Conservation (phyloP, 2,797 vertebrate genomes). For the Eospalax fontanierii region DNA sequence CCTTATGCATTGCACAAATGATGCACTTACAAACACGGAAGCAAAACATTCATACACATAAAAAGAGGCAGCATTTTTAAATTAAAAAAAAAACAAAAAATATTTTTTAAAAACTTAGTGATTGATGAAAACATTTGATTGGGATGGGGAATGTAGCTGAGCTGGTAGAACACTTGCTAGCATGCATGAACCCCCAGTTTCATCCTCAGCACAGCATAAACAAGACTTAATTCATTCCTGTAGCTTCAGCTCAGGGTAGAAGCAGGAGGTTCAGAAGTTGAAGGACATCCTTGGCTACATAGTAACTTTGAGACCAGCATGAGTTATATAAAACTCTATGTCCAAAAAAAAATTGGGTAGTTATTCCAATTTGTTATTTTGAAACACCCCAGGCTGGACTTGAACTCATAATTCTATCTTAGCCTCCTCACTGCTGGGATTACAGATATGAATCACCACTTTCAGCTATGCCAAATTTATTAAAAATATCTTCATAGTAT, state of each 20-base stretch:
- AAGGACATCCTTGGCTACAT: neutral
- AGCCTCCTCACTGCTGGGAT: neutral
- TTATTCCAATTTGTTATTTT: neutral
- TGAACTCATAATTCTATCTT: neutral
- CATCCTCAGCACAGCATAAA: neutral
- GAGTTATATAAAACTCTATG: neutral
- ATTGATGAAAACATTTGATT: neutral
- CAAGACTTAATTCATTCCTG: neutral
- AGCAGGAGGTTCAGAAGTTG: neutral
- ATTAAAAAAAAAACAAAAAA: neutral
- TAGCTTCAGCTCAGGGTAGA: neutral
- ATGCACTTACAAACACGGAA: too few species aligned
- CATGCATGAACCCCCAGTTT: too few species aligned
- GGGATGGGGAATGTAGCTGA: too few species aligned
- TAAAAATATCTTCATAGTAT: neutral
- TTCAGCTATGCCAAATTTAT: neutral
- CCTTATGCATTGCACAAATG: too few species aligned
- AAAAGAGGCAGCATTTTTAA: too few species aligned
- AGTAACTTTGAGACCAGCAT: neutral
- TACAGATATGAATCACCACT: neutral
- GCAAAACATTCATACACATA: too few species aligned
- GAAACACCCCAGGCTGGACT: neutral
- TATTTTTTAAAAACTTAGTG: neutral
- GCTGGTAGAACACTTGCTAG: too few species aligned
- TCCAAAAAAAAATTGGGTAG: neutral